Conservation (phyloP, 2,113 vertebrate genomes). For the Holacanthus passer region DNA sequence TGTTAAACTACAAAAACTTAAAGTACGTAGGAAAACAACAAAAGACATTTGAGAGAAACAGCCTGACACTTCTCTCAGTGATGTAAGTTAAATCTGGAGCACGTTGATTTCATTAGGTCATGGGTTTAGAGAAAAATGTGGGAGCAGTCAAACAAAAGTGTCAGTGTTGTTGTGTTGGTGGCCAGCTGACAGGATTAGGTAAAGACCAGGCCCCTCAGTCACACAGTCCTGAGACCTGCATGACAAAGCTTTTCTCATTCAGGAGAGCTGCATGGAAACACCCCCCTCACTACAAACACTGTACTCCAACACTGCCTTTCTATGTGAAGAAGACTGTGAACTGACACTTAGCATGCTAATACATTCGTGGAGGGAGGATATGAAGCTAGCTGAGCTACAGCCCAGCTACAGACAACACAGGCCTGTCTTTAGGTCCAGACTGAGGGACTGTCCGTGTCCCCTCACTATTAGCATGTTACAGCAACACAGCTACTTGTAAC, state of each 20-base stretch:
- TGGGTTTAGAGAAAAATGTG: constrained; percentile 21
- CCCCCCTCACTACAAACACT: not conserved
- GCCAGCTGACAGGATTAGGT: constrained; percentile 57
- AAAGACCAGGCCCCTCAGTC: constrained; percentile 28
- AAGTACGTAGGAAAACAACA: too few species aligned
- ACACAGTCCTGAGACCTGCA: constrained; percentile 22
- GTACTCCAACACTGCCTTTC: not conserved
- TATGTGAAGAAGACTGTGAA: not conserved
- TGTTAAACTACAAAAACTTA: too few species aligned
- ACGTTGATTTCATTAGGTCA: not conserved
- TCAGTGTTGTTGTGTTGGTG: constrained; percentile 45
- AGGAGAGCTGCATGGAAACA: constrained; percentile 6
- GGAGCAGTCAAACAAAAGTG: constrained; percentile 55
- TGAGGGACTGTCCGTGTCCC: too few species aligned
- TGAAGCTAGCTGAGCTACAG: not conserved
- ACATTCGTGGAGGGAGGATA: not conserved
- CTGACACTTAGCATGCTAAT: not conserved
- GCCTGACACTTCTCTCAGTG: too few species aligned
- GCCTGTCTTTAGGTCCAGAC: not conserved
- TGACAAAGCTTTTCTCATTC: constrained; percentile 51
- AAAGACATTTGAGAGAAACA: too few species aligned
- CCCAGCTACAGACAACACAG: not conserved
- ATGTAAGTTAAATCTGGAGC: not conserved
- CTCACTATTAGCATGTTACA: not conserved
- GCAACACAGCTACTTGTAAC: not conserved